These are phyloP conservation scores for Oxystoma pomonae DNA, from an alignment of 2,888 invertebrate genomes.

Conservation along the genomic window DNA sequence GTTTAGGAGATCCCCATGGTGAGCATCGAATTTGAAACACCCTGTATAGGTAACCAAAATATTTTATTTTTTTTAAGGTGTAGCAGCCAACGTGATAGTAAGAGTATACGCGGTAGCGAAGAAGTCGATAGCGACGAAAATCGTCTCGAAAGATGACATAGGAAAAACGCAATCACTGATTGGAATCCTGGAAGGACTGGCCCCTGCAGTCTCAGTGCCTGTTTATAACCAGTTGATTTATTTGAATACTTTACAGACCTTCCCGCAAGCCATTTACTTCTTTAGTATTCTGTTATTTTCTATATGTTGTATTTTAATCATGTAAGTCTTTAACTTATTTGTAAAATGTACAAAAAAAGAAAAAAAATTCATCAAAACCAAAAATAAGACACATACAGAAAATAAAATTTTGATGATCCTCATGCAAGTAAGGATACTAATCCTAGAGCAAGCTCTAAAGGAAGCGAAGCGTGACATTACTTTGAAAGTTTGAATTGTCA, in stretches of 20 bases:
- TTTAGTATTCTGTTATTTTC: constrained; percentile 44
- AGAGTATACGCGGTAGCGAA: constrained; percentile 38
- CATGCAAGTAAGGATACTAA: too few relatives aligned
- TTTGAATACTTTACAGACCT: constrained; percentile 48
- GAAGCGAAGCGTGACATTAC: too few relatives aligned
- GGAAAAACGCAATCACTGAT: constrained; percentile 52
- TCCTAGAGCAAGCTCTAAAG: too few relatives aligned
- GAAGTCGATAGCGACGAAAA: constrained; percentile 42
- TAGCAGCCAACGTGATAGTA: constrained; percentile 38
- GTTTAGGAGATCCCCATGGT: too few relatives aligned
- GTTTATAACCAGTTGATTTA: constrained; percentile 54
- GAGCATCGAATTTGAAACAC: too few relatives aligned
- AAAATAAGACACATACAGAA: too few relatives aligned
- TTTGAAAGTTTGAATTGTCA: too few relatives aligned
- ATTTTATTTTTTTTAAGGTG: constrained; percentile 27
- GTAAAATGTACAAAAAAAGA: too few relatives aligned
- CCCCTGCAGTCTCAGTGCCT: constrained; percentile 54
- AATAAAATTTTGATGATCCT: too few relatives aligned
- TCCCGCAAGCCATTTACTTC: constrained; percentile 56
- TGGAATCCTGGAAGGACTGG: constrained; percentile 56
- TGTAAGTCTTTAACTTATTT: constrained; percentile 29
- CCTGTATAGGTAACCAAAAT: too few relatives aligned
- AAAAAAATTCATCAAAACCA: too few relatives aligned
- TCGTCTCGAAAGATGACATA: constrained; percentile 40
- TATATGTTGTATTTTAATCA: constrained; percentile 26